Evolutionary conservation across 2,797 vertebrate species (phyloP).

Genomic region (Lepus townsendii): DNA sequence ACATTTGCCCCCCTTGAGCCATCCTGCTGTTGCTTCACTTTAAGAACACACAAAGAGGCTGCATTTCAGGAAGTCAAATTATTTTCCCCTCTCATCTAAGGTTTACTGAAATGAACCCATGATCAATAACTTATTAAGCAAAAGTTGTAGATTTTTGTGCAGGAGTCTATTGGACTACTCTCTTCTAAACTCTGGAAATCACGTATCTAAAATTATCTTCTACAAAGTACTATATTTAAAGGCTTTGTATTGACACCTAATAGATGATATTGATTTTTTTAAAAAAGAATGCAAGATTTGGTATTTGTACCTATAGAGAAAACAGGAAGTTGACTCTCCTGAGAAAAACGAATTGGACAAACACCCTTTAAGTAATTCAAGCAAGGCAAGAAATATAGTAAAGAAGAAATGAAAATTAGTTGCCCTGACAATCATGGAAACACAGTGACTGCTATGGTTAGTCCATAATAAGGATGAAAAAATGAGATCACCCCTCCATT

Average conservation of each 20-base stretch:
- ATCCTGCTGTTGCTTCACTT: constrained; percentile 3
- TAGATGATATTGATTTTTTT: constrained; percentile 25
- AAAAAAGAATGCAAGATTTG: constrained; percentile 68
- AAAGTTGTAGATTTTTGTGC: constrained; percentile 39
- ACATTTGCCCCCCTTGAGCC: not conserved
- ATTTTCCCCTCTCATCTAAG: not conserved
- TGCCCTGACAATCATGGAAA: constrained; percentile 69
- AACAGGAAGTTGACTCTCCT: constrained; percentile 67
- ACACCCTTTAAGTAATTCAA: constrained; percentile 76
- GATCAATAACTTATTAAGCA: constrained; percentile 44
- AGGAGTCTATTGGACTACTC: not conserved
- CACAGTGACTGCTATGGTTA: constrained; percentile 69
- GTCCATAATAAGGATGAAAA: constrained; percentile 69
- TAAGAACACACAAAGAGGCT: constrained; percentile 12
- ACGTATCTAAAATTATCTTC: not conserved
- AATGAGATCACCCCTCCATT: constrained; percentile 70
- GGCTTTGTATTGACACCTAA: constrained; percentile 51
- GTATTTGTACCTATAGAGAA: constrained; percentile 61
- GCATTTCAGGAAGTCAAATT: constrained; percentile 2
- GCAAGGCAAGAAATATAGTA: constrained; percentile 71
- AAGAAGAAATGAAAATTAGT: constrained; percentile 84
- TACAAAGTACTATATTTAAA: constrained; percentile 69
- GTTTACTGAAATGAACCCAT: constrained; percentile 48
- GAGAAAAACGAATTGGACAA: constrained; percentile 75
- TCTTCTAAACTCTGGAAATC: constrained; percentile 51